Conservation (phyloP, 1,140 invertebrate species). For the Macrosteles quadrilineatus region DNA sequence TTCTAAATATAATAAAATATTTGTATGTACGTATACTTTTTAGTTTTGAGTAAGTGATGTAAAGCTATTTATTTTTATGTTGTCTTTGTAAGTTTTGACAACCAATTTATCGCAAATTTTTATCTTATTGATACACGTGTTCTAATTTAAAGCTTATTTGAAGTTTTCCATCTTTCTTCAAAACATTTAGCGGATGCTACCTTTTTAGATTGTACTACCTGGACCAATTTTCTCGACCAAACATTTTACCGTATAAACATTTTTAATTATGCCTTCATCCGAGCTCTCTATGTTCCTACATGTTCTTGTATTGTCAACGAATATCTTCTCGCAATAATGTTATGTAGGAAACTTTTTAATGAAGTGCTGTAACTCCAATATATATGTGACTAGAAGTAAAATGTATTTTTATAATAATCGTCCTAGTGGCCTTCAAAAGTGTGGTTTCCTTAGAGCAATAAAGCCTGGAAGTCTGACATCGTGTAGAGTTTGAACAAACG, state of each 20-base stretch:
- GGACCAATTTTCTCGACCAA: constrained; percentile 16
- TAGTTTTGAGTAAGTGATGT: not conserved
- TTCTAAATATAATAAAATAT: not conserved
- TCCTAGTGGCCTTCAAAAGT: constrained; percentile 15
- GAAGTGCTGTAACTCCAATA: not conserved
- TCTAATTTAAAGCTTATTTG: not conserved
- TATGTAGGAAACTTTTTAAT: not conserved
- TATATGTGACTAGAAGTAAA: not conserved
- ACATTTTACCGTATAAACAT: not conserved
- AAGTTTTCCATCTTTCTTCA: not conserved
- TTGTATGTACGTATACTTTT: not conserved
- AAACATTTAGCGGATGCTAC: no score
- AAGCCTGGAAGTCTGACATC: constrained; percentile 1
- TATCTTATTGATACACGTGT: not conserved
- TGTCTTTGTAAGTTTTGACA: not conserved
- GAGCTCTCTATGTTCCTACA: constrained; percentile 20
- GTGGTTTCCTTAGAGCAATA: constrained; percentile 20
- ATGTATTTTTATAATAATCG: not conserved
- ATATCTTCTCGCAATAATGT: constrained; percentile 17
- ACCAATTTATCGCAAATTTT: not conserved
- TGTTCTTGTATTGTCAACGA: not conserved
- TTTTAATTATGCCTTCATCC: not conserved
- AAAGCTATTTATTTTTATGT: not conserved
- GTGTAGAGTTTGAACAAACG: not conserved
- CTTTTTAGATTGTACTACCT: no score